phyloP scores from a whole-genome alignment of 2,797 vertebrate genomes.

The Botia kubotai region DNA sequence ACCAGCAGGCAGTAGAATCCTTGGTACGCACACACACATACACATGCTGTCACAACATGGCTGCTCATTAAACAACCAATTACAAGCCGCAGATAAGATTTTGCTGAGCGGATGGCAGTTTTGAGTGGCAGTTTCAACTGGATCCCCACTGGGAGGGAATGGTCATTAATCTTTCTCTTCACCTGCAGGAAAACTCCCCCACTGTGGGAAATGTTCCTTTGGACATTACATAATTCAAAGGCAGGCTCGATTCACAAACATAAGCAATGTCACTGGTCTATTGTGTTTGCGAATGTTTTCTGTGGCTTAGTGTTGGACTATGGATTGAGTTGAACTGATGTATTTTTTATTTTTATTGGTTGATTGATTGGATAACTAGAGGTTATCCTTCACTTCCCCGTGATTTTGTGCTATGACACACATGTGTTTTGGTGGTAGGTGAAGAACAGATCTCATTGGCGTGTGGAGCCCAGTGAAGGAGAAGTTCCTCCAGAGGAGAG shows the following conservation, averaged over 20 bases:
- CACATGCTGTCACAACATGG: conserved; percentile 3
- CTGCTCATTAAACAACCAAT: conserved; percentile 44
- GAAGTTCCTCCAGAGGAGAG: conserved; percentile 73
- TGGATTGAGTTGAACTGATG: too few relatives aligned
- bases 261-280: conserved; percentile 6
- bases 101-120: conserved; percentile 9
- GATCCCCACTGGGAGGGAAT: conserved; percentile 20
- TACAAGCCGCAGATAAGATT: conserved; percentile 42
- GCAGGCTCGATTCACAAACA: conserved; percentile 2
- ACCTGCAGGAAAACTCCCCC: conserved; percentile 24
- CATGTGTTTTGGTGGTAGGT: conserved; percentile 61
- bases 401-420: background rate
- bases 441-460: background rate
- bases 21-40: background rate
- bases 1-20: background rate
- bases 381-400: background rate
- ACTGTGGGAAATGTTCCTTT: conserved; percentile 6
- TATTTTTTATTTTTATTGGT: too few relatives aligned
- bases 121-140: conserved; percentile 12
- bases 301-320: too few relatives aligned
- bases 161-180: conserved; percentile 38
- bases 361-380: too few relatives aligned
- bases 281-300: background rate
- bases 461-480: conserved; percentile 66
- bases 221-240: conserved; percentile 23